phyloP scores from a whole-genome alignment of 53 echinoderm and acorn worm species.

The Echinometra lucunter region DNA sequence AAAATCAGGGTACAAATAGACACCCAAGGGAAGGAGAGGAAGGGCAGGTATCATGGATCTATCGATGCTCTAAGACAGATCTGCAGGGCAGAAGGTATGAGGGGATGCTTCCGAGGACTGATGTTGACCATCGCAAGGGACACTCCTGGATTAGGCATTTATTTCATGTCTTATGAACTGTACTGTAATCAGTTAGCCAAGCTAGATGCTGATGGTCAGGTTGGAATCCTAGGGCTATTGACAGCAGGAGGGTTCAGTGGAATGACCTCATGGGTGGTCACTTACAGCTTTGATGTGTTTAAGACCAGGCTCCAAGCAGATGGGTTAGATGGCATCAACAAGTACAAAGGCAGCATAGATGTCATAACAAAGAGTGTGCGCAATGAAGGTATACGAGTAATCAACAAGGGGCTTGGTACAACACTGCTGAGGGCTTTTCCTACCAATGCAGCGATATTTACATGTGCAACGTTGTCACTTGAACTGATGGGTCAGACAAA shows the following conservation, averaged over 20 bases:
- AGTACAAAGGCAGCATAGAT: conserved; percentile 85
- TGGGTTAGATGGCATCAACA: conserved; percentile 79
- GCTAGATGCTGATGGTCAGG: conserved; percentile 72
- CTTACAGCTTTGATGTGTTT: conserved; percentile 84
- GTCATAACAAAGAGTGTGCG: conserved; percentile 80
- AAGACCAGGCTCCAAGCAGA: conserved; percentile 90
- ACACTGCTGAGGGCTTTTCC: conserved; percentile 94
- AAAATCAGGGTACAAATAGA: conserved; percentile 91
- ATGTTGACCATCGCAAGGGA: conserved; percentile 83
- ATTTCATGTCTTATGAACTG: conserved; percentile 90
- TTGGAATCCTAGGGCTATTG: conserved; percentile 81
- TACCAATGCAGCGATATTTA: conserved; percentile 95
- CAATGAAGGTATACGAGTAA: conserved; percentile 83
- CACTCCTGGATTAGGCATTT: conserved; percentile 87
- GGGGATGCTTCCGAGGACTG: conserved; percentile 88
- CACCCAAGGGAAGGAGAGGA: neutral
- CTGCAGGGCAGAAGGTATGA: conserved; percentile 79
- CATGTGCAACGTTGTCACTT: conserved; percentile 76
- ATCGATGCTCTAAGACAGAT: conserved; percentile 84
- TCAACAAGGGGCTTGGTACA: conserved; percentile 85
- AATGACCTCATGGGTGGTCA: conserved; percentile 82
- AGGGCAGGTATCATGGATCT: conserved; percentile 82
- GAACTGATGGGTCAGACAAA: conserved; percentile 61
- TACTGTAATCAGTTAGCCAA: conserved; percentile 79
- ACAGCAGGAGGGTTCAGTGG: conserved; percentile 93